A percentile compares a stretch with the other conserved stretches of the same genome.
phyloP scores from a whole-genome alignment of 2,888 invertebrate genomes.

The Heliconius charithonia region DNA sequence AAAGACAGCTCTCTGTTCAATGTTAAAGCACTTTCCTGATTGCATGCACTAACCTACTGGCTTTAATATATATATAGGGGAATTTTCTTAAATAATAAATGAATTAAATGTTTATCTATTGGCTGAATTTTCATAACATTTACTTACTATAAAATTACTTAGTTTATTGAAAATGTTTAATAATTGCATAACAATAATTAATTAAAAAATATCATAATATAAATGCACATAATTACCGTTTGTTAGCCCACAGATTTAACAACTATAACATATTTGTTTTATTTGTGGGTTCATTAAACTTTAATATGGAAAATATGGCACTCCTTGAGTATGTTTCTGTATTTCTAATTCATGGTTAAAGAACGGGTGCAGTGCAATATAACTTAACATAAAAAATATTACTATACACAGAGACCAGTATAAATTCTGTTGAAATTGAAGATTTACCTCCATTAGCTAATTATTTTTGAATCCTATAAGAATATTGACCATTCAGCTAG shows the following conservation, averaged over 20 bases:
- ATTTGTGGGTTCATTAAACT: conserved; percentile 28
- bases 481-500: conserved; percentile 66
- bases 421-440: conserved; percentile 28
- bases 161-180: conserved; percentile 45
- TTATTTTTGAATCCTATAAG: conserved; percentile 33
- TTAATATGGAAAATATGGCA: conserved; percentile 37
- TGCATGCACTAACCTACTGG: conserved; percentile 75
- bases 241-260: conserved; percentile 27
- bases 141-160: conserved; percentile 49
- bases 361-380: conserved; percentile 75
- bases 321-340: conserved; percentile 51
- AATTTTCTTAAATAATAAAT: conserved; percentile 56
- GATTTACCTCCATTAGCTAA: conserved; percentile 28
- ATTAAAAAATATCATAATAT: conserved; percentile 54
- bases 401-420: conserved; percentile 14
- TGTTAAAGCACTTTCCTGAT: conserved; percentile 75
- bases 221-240: conserved; percentile 48
- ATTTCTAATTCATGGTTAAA: conserved; percentile 54
- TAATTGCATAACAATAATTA: conserved; percentile 60
- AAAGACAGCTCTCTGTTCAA: conserved; percentile 66
- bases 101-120: conserved; percentile 67
- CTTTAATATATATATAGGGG: conserved; percentile 72
- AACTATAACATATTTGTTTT: conserved; percentile 21
- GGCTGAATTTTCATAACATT: conserved; percentile 62
- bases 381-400: conserved; percentile 47